Base-by-base conservation (phyloP, 1,140 invertebrate genomes). In the Zaprionus kolodkinae region DNA sequence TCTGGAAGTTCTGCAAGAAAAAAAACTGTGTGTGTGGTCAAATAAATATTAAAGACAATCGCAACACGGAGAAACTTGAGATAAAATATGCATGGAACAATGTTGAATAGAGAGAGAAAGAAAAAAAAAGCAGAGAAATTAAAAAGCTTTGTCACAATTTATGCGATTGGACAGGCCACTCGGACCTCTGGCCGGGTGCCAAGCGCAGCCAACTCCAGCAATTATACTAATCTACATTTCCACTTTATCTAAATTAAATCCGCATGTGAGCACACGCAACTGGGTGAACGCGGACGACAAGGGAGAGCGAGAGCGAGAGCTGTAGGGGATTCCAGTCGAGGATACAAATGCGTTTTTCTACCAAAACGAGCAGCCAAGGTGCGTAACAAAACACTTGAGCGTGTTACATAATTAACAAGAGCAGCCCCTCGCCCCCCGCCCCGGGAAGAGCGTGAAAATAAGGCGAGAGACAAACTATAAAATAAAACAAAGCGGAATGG, bases 401-500 rank as follows among this genome's bases (percentile, higher is more conserved):
- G 77, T 87, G 84, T 75, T 87, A 78, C 71, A 88, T 87, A 87
- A 87, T 87, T 88, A 87, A 87, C 81, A 72, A 56, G 67, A 50
- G 61, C 21, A 21, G 21, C 21, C 64, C 13, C 13, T 61, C 45
- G 60, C 48, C 40, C 69, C 21, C 1, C 1, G 21, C 21, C 21
- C 21, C 21, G 21, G 2, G 79, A 70, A 72, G 66, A 79, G 61
- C 55, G 81, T 77, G 78, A 78, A 64, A 78, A 71, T 67, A 84
- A 67, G 71, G 80, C 74, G 68, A 80, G 68, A 87, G 84, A 87
- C 74, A 88, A 87, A 87, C 84, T 87, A 87, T 84, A 80, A 88
- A 87, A 87, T 83, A 77, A 87, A 87, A 62, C 69, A 86, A 76
- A 64, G 52, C 59, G 40, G 54, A 60, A 59, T 35, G 25, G 25